Percentiles rank a stretch among this genome's conserved stretches.
phyloP scores from a whole-genome alignment of 2,888 invertebrate species.

The Mimachlamys varia region DNA sequence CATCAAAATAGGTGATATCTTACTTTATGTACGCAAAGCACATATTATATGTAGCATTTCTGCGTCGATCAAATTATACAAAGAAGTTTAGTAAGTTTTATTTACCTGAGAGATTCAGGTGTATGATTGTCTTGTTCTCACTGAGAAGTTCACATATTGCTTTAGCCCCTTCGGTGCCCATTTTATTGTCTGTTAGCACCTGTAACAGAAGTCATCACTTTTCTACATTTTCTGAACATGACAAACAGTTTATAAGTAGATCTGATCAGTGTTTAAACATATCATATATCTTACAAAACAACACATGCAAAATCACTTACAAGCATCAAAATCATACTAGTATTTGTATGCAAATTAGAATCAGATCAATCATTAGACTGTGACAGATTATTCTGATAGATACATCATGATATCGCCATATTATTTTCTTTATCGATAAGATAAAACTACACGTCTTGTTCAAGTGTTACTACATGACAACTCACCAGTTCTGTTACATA shows the following conservation, averaged over 20 bases:
- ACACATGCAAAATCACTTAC: too few relatives aligned
- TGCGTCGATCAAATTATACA: neutral
- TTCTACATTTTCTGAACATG: neutral
- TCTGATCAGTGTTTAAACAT: too few relatives aligned
- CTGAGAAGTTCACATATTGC: conserved; percentile 64
- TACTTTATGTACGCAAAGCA: neutral
- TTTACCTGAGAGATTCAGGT: conserved; percentile 66
- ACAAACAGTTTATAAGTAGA: too few relatives aligned
- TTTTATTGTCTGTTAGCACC: conserved; percentile 65
- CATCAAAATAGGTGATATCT: neutral
- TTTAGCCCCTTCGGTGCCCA: conserved; percentile 62
- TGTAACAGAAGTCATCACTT: conserved; percentile 42
- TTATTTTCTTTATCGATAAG: neutral
- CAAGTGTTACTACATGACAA: neutral
- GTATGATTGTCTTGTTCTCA: conserved; percentile 66
- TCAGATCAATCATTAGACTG: too few relatives aligned
- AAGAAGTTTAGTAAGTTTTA: neutral
- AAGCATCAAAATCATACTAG: too few relatives aligned
- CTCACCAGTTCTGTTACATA: too few relatives aligned
- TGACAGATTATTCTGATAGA: too few relatives aligned
- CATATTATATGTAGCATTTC: neutral
- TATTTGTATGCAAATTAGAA: too few relatives aligned
- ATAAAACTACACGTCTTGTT: neutral
- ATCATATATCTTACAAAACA: too few relatives aligned
- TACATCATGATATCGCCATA: too few relatives aligned